These are phyloP conservation scores for Oreochromis niloticus DNA, from an alignment of 2,113 vertebrate genomes.

Conservation along the genomic window DNA sequence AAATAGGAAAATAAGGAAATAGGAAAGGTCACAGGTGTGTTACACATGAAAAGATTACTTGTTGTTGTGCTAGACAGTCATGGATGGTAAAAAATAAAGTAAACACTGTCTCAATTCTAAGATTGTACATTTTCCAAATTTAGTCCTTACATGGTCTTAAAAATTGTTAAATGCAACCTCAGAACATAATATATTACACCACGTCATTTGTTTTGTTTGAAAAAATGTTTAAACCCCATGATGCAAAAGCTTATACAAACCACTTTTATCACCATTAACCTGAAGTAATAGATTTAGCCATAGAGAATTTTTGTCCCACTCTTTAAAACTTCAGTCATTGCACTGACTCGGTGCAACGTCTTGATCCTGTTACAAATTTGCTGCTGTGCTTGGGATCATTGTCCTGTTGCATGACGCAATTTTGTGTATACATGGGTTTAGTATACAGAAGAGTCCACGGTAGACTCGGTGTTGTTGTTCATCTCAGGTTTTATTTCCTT, in stretches of 20 bases:
- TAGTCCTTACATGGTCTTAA: neutral
- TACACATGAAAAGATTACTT: neutral
- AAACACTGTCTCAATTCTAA: neutral
- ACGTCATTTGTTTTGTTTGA: neutral
- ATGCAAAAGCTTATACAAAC: neutral
- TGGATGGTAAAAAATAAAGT: neutral
- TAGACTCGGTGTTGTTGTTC: neutral
- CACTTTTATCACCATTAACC: neutral
- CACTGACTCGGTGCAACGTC: neutral
- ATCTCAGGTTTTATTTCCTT: neutral
- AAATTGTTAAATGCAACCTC: neutral
- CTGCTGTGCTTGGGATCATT: neutral
- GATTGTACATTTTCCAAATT: neutral
- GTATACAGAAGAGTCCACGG: neutral
- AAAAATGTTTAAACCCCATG: neutral
- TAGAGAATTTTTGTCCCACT: neutral
- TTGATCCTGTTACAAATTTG: neutral
- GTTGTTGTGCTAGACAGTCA: neutral
- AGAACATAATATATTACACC: neutral
- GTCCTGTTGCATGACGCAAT: neutral
- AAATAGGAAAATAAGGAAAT: neutral
- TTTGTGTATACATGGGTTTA: neutral
- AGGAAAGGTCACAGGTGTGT: neutral
- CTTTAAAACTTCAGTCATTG: neutral
- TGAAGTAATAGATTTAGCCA: neutral